Evolutionary conservation across 2,888 invertebrate species (phyloP), one percentile per base, ranked within the genome.

Genomic region (Phortica magna): DNA sequence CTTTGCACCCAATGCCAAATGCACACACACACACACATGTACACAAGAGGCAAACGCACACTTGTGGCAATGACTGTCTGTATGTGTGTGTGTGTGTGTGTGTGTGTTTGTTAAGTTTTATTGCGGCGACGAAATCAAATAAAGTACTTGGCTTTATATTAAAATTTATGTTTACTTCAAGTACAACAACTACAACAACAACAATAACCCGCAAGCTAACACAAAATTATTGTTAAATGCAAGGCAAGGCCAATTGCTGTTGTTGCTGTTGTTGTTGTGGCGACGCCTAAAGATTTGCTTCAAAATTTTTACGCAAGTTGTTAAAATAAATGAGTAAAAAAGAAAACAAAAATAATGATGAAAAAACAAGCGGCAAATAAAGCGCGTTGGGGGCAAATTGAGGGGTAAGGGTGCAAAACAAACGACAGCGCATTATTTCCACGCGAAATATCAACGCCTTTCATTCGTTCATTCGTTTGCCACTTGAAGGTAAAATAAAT

Each of bases 111-210:
- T 43, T 59, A 61, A 77, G 17, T 70, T 75, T 85, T 85, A 85
- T 88, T 85, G 88, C 78, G 85, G 85, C 86, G 85, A 85, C 85
- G 80, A 85, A 88, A 85, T 88, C 88, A 85, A 88, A 85, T 87
- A 85, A 85, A 85, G 84, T 87, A 83, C 80, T 80, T 77, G 78
- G 76, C 76, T 81, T 82, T 81, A 87, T 88, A 88, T 87, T 81
- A 85, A 85, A 85, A 83, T 83, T 84, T 83, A 84, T 83, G 83
- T 84, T 80, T 61, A 19, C 10, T 14, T 12, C 9, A 48, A 48
- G 14, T 48, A 9, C 48, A 48, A 48, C 48, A 31, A 65, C 14
- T 3, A 55, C n/a, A 71, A 17, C 31, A 57, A 71, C 55, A 71
- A 71, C 19, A 71, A 39, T 12, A 65, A 65, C 12, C 39, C 31